phyloP scores from a whole-genome alignment of 2,113 vertebrate species.

The Xyliphius kryptos region DNA sequence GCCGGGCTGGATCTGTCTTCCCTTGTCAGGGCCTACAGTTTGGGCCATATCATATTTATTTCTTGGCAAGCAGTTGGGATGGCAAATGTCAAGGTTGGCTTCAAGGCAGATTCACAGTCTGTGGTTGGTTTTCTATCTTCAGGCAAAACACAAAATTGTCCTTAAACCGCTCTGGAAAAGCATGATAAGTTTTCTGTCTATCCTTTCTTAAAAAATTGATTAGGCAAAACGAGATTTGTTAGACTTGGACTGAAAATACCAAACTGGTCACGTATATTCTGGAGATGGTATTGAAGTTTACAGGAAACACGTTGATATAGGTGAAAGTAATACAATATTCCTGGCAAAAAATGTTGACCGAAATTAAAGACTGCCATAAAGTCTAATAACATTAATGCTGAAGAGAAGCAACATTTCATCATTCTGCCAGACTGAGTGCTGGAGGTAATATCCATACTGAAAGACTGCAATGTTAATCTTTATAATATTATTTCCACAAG shows the following conservation, averaged over 20 bases:
- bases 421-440: too few species aligned
- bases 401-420: too few species aligned
- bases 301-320: constrained; percentile 11
- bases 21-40: constrained; percentile 34
- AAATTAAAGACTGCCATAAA: constrained; percentile 1
- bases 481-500: too few species aligned
- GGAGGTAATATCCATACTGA: too few species aligned
- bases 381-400: not conserved
- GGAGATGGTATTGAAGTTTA: not conserved
- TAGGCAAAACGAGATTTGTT: constrained; percentile 16
- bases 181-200: too few species aligned
- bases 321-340: not conserved
- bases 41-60: constrained; percentile 29
- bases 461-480: too few species aligned
- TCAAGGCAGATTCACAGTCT: constrained; percentile 17
- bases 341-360: not conserved
- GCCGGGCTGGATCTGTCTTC: constrained; percentile 17
- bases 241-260: constrained; percentile 12
- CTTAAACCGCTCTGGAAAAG: constrained; percentile 19
- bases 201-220: too few species aligned
- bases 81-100: constrained; percentile 28
- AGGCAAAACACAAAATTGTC: constrained; percentile 23
- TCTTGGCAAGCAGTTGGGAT: constrained; percentile 30
- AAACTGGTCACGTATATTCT: constrained; percentile 1
- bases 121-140: constrained; percentile 27